Evolutionary conservation across 2,888 invertebrate genomes (phyloP), one percentile per base, ranked within the genome.

Genomic region (Zele albiditarsus): DNA sequence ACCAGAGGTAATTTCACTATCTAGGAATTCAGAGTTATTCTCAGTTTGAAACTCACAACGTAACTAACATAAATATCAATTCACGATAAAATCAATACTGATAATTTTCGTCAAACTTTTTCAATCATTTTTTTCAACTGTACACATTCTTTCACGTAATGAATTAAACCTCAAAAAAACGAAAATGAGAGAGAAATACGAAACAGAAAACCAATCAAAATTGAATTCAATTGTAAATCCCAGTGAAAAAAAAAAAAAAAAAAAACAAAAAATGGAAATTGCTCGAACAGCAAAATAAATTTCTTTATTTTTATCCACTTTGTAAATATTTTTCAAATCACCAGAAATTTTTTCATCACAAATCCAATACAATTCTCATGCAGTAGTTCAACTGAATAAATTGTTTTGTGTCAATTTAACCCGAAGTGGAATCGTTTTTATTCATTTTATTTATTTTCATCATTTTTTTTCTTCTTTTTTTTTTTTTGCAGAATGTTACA

Each of bases 401-500:
- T 53, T 53, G 53, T 53, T 53, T n/a, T 6, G 8, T 20, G 53
- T 53, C 20, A 53, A 20, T 53, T 53, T 20, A n/a, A 6, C 16
- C 46, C 16, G 2, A 1, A n/a, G 5, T 46, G n/a, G 16, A 46
- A n/a, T 20, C 2, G 53, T 53, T 53, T 53, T 10, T 23, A 20
- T 53, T 53, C n/a, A 23, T 53, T 23, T n/a, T 10, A 53, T 20
- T 12, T 12, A 20, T 53, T 53, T 20, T 8, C 8, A 42, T 12
- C 5, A 42, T n/a, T n/a, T 2, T 4, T 38, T 38, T 38, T 12
- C 12, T 12, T 38, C 8, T 12, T 12, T 4, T 12, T 14, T 53
- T 67, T 31, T 42, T 73, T 70, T 38, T 89, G 90, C 91, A 92
- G 85, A 92, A 92, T 80, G 92, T 92, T 65, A 88, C 87, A 74